Percentiles rank a stretch among this genome's conserved stretches.
phyloP scores from a whole-genome alignment of 2,888 invertebrate genomes.

The Trissolcus japonicus region DNA sequence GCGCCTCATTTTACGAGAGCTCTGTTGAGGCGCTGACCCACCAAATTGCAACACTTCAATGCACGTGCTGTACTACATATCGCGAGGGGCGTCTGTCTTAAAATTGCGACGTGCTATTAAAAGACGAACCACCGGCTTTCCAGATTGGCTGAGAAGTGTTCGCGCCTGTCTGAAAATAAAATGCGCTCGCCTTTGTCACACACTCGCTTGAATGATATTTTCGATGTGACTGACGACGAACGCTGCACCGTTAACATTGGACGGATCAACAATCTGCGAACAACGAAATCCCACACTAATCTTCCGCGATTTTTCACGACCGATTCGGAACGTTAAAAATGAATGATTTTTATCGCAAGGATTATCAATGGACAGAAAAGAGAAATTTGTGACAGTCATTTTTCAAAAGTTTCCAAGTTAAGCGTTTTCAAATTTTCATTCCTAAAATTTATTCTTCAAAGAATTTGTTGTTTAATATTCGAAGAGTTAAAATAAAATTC shows the following conservation, averaged over 20 bases:
- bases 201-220: slow-evolving; percentile 28
- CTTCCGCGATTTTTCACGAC: too few relatives aligned
- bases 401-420: too few relatives aligned
- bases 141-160: slow-evolving; percentile 64
- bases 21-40: slow-evolving; percentile 40
- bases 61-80: slow-evolving; percentile 52
- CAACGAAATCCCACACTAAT: too few relatives aligned
- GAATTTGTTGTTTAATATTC: too few relatives aligned
- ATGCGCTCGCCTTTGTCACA: slow-evolving; percentile 50
- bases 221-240: slow-evolving; percentile 9
- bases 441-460: too few relatives aligned
- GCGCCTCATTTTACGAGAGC: not conserved
- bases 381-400: too few relatives aligned
- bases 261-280: slow-evolving; percentile 4
- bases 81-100: slow-evolving; percentile 51
- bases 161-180: slow-evolving; percentile 59
- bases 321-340: too few relatives aligned
- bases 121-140: slow-evolving; percentile 65
- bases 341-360: too few relatives aligned
- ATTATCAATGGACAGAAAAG: too few relatives aligned
- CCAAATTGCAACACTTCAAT: slow-evolving; percentile 36
- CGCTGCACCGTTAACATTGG: slow-evolving; percentile 24
- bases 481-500: too few relatives aligned
- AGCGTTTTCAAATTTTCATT: too few relatives aligned
- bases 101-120: slow-evolving; percentile 63